phyloP scores from a whole-genome alignment of 2,888 invertebrate genomes.

The Melieria crassipennis region DNA sequence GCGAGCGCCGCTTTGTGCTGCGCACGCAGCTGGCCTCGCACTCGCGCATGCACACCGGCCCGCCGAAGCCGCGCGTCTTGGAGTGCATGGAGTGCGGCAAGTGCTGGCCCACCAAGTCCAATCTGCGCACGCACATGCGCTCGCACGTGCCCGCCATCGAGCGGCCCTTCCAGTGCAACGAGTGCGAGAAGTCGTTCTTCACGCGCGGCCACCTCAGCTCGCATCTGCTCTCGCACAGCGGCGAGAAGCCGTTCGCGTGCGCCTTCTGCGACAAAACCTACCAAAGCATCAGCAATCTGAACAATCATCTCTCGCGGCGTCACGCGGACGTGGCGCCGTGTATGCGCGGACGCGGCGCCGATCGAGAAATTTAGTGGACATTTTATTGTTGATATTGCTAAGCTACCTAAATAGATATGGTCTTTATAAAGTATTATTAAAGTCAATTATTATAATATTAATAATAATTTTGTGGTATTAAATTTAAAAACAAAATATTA shows the following conservation, averaged over 20 bases:
- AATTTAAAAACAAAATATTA: too few relatives aligned
- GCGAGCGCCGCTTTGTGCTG: slow-evolving; percentile 53
- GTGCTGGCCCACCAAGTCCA: slow-evolving; percentile 57
- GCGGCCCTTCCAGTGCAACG: slow-evolving; percentile 54
- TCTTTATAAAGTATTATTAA: too few relatives aligned
- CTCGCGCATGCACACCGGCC: slow-evolving; percentile 56
- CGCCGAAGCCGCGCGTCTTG: slow-evolving; percentile 53
- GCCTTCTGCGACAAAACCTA: slow-evolving; percentile 52
- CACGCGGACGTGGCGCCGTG: slow-evolving; percentile 38
- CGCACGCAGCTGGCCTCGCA: slow-evolving; percentile 57
- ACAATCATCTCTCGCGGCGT: slow-evolving; percentile 52
- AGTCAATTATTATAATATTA: too few relatives aligned
- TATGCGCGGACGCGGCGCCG: not conserved
- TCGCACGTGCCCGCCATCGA: slow-evolving; percentile 53
- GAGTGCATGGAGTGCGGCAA: slow-evolving; percentile 55
- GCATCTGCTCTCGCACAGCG: slow-evolving; percentile 59
- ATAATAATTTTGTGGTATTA: too few relatives aligned
- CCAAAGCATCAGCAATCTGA: slow-evolving; percentile 58
- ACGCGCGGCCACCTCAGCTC: slow-evolving; percentile 56
- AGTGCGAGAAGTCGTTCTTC: slow-evolving; percentile 55
- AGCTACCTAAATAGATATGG: too few relatives aligned
- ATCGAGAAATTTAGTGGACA: not conserved
- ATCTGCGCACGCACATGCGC: slow-evolving; percentile 58
- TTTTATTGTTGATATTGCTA: too few relatives aligned
- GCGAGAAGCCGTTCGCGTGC: slow-evolving; percentile 59